Conservation (phyloP, 2,797 vertebrate genomes). For the Acropternis orthonyx region DNA sequence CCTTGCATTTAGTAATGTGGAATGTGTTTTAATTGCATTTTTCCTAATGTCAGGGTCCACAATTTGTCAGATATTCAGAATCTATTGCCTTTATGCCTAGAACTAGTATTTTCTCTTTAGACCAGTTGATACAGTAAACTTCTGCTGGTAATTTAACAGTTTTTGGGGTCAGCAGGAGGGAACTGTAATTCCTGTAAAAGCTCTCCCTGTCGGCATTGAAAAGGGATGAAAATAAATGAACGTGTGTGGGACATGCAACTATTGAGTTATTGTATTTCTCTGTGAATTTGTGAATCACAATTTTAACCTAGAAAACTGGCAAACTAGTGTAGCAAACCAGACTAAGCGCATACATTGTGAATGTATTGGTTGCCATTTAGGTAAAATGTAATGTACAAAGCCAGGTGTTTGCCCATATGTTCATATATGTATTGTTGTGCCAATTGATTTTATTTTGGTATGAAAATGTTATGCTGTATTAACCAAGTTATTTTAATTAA, state of each 20-base stretch:
- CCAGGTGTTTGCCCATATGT: neutral
- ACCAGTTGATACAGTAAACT: neutral
- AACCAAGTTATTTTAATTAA: neutral
- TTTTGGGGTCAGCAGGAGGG: neutral
- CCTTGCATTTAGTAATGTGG: neutral
- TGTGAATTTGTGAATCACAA: neutral
- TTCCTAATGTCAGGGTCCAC: neutral
- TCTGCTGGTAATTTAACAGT: neutral
- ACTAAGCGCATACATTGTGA: rapidly evolving
- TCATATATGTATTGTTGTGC: neutral
- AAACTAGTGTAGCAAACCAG: no score
- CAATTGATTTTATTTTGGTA: neutral
- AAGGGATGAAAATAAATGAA: neutral
- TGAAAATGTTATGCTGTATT: neutral
- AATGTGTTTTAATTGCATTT: neutral
- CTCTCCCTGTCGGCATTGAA: neutral
- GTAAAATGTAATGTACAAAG: neutral
- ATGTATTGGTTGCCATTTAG: neutral
- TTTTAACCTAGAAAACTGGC: neutral
- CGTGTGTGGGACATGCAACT: neutral
- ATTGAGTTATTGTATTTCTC: neutral
- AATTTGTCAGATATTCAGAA: neutral
- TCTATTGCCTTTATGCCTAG: neutral
- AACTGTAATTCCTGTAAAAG: neutral
- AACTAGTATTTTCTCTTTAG: neutral